Evolutionary conservation across 2,888 invertebrate species (phyloP), one percentile per base, ranked within the genome.

Genomic region (Flabesymbios commensalis): DNA sequence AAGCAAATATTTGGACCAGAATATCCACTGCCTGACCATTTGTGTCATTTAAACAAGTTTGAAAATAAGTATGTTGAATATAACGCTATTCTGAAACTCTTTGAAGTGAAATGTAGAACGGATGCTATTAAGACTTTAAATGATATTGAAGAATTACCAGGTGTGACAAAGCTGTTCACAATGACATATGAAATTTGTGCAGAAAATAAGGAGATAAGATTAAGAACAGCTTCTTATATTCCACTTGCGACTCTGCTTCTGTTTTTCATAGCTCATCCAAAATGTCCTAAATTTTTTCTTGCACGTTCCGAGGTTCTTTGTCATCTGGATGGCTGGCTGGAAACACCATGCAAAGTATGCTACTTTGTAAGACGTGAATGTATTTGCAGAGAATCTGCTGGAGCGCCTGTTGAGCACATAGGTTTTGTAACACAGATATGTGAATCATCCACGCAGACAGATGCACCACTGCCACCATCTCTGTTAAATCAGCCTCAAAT

Each of bases 251-350:
- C 62, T 14, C 57, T 67, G 47, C 43, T 67, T 19, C 59, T 59
- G 2, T 48, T 67, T 19, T 41, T 67, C 26, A 57, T 61, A n/a
- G 51, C 64, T 14, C 61, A 61, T 52, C 67, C 67, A n/a, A 56
- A 56, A 28, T 61, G 64, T 42, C 43, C 51, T 22, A 47, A 42
- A 5, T 64, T 67, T 32, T 59, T 64, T 36, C 47, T 41, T 41
- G 55, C 58, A 2, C 47, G 55, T n/a, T 32, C 49, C 10, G 26
- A 45, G 10, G 32, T 64, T 19, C 51, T 62, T 2, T 51, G 64
- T 29, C 59, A 54, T 52, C 45, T 67, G 14, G 57, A 57, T 22
- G 31, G 48, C 32, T 61, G 55, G 42, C 22, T 53, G 26, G 64
- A 64, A 39, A 56, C 51, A 26, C 41, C 57, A 19, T 67, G 67